A percentile compares a stretch with the other conserved stretches of the same genome.
Conservation (phyloP, 2,888 invertebrate species). For the Drosophila cognata region DNA sequence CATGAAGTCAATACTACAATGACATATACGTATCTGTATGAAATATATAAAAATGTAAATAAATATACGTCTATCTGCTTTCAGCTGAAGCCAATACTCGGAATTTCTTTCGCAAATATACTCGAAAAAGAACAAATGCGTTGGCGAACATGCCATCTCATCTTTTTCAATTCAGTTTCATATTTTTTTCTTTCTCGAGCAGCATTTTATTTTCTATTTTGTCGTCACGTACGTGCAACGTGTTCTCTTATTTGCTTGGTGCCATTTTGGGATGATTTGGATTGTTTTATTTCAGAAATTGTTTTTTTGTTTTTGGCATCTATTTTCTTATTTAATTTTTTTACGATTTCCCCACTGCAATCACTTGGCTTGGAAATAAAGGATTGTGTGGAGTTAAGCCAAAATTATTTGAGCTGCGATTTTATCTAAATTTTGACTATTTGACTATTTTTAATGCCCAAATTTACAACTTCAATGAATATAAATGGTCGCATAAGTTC, state of each 20-base stretch:
- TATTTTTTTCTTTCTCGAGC: constrained; percentile 4
- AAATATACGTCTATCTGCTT: not conserved
- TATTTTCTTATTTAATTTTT: constrained; percentile 11
- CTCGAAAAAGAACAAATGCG: constrained; percentile 7
- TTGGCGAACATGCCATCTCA: constrained; percentile 24
- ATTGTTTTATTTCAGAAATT: constrained; percentile 46
- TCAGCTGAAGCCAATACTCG: constrained; percentile 4
- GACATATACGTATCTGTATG: not conserved
- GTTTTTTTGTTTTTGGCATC: constrained; percentile 43
- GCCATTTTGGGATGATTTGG: constrained; percentile 71
- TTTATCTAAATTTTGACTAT: constrained; percentile 1
- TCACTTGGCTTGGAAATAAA: constrained; percentile 39
- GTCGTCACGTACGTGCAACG: constrained; percentile 67
- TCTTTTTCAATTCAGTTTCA: constrained; percentile 43
- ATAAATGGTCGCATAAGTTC: constrained; percentile 24
- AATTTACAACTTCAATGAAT: constrained; percentile 11
- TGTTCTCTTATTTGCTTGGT: constrained; percentile 55
- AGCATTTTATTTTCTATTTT: constrained; percentile 29
- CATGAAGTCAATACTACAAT: not conserved
- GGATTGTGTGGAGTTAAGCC: constrained; percentile 17
- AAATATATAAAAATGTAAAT: not conserved
- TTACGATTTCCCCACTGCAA: constrained; percentile 30
- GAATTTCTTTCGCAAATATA: constrained; percentile 8
- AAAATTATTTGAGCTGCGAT: constrained; percentile 12
- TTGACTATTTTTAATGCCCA: constrained; percentile 21